phyloP scores from a whole-genome alignment of 2,797 vertebrate species.

The Heterohyrax brucei region DNA sequence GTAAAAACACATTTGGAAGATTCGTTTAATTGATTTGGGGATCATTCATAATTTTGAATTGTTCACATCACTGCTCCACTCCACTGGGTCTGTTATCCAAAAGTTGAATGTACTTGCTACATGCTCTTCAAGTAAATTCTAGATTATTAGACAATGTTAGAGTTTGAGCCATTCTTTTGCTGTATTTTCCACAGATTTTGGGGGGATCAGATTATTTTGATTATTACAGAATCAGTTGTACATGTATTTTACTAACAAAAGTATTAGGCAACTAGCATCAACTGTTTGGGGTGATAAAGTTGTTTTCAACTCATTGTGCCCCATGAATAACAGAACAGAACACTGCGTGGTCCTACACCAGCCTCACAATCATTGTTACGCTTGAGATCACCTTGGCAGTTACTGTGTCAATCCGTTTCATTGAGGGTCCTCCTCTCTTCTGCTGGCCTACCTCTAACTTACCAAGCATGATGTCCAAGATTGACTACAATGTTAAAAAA shows the following conservation, averaged over 20 bases:
- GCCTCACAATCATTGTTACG: too few species aligned
- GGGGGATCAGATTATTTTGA: neutral
- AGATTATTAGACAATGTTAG: neutral
- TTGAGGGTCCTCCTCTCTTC: too few species aligned
- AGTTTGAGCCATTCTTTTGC: neutral
- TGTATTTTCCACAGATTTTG: neutral
- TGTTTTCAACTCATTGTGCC: too few species aligned
- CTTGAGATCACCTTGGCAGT: too few species aligned
- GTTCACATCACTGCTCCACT: neutral
- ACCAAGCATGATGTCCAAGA: too few species aligned
- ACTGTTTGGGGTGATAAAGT: too few species aligned
- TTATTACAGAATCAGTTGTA: neutral
- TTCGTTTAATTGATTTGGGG: slow-evolving; percentile 30
- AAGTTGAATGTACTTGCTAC: neutral
- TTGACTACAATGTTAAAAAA: slow-evolving; percentile 1
- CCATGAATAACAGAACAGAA: too few species aligned
- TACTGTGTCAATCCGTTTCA: too few species aligned
- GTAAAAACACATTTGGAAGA: slow-evolving; percentile 47
- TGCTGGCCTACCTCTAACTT: too few species aligned
- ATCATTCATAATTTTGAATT: neutral
- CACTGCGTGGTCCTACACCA: too few species aligned
- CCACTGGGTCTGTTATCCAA: neutral
- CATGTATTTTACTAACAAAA: slow-evolving; percentile 7
- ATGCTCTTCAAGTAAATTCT: slow-evolving; percentile 10
- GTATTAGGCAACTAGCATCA: neutral